Conservation (phyloP, 2,113 vertebrate genomes). For the Phyllostomus discolor region DNA sequence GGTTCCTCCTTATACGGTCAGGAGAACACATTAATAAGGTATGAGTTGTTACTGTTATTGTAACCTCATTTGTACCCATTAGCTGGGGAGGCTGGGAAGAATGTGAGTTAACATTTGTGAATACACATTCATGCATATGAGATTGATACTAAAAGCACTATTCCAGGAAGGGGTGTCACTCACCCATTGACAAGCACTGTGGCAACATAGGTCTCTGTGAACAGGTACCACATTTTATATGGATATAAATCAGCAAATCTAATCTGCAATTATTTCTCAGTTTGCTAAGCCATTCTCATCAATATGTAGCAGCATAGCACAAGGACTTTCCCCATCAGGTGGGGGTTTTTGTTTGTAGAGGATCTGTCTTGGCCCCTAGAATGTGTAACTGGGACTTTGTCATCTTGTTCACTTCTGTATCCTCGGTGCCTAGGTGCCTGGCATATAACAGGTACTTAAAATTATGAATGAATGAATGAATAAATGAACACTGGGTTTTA, state of each 20-base stretch:
- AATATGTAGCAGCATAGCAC: neutral
- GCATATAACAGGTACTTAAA: neutral
- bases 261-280: neutral
- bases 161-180: neutral
- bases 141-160: neutral
- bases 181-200: neutral
- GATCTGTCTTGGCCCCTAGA: neutral
- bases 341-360: neutral
- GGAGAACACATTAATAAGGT: neutral
- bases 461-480: neutral
- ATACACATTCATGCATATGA: neutral
- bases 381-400: neutral
- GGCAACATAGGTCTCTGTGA: neutral
- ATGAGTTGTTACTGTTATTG: neutral
- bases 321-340: neutral
- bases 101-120: neutral
- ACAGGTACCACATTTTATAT: neutral
- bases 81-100: neutral
- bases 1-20: neutral
- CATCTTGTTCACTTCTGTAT: neutral
- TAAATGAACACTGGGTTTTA: neutral
- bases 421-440: neutral
- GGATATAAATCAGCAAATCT: neutral
- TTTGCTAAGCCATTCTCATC: neutral
- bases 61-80: neutral